phyloP scores from a whole-genome alignment of 2,888 invertebrate genomes.

The Hirudinaria manillensis region DNA sequence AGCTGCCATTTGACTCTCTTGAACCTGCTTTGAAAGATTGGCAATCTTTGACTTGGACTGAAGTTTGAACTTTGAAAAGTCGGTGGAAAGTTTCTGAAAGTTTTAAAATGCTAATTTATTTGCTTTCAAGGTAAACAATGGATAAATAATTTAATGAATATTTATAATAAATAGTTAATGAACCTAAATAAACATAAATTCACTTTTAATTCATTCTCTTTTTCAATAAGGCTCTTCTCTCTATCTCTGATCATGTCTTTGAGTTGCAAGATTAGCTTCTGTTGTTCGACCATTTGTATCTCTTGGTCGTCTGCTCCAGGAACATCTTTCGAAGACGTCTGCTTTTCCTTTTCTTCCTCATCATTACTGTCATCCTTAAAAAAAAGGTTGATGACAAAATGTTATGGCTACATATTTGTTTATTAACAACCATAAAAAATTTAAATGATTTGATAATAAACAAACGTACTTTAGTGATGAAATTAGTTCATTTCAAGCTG shows the following conservation, averaged over 20 bases:
- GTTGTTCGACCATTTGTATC: constrained; percentile 43
- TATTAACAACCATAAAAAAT: background rate
- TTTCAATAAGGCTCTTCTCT: constrained; percentile 47
- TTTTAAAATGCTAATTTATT: background rate
- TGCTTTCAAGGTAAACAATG: background rate
- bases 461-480: too few relatives aligned
- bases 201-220: constrained; percentile 52
- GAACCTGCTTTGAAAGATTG: constrained; percentile 45
- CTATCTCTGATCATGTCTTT: constrained; percentile 51
- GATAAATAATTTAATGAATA: background rate
- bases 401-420: background rate
- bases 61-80: constrained; percentile 51
- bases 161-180: background rate
- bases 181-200: background rate
- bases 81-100: constrained; percentile 48
- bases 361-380: background rate
- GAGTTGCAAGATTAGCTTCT: constrained; percentile 50
- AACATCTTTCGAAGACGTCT: background rate
- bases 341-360: constrained; percentile 5
- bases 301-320: constrained; percentile 23
- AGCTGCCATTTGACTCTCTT: constrained; percentile 43
- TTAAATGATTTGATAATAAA: background rate
- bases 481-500: too few relatives aligned
- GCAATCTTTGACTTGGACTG: constrained; percentile 53
- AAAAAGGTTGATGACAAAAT: too few relatives aligned